Conservation (phyloP, 2,113 vertebrate genomes). For the Spilogale gracilis region DNA sequence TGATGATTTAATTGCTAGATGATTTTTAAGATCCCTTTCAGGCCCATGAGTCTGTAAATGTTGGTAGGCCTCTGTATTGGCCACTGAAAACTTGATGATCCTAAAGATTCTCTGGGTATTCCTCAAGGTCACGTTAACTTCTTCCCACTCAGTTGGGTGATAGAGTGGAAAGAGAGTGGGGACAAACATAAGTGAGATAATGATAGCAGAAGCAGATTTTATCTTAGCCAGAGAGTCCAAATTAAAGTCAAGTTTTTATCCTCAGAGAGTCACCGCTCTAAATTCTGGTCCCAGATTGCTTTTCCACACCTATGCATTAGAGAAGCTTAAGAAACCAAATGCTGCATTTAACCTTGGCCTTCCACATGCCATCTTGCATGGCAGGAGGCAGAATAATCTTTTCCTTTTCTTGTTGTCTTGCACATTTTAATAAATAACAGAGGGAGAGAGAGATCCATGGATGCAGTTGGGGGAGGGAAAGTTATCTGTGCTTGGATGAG, state of each 20-base stretch:
- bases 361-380: background rate
- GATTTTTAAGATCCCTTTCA: conserved; percentile 5
- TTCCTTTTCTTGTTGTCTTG: conserved; percentile 61
- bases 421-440: conserved; percentile 76
- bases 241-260: conserved; percentile 81
- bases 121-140: conserved; percentile 81
- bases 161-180: conserved; percentile 59
- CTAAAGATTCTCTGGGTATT: conserved; percentile 58
- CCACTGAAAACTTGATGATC: conserved; percentile 6
- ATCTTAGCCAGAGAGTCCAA: conserved; percentile 72
- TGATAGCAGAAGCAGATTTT: conserved; percentile 70
- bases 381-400: conserved; percentile 73
- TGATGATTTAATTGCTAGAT: background rate
- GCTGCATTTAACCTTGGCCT: conserved; percentile 78
- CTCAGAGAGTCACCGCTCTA: conserved; percentile 41
- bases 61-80: conserved; percentile 10
- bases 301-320: conserved; percentile 74
- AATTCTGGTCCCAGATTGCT: conserved; percentile 60
- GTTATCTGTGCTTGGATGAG: background rate
- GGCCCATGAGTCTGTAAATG: background rate
- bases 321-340: conserved; percentile 81
- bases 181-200: conserved; percentile 67
- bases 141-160: conserved; percentile 74
- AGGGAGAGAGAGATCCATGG: background rate
- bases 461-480: conserved; percentile 3